phyloP scores from a whole-genome alignment of 2,113 vertebrate species.

The Struthidea cinerea region DNA sequence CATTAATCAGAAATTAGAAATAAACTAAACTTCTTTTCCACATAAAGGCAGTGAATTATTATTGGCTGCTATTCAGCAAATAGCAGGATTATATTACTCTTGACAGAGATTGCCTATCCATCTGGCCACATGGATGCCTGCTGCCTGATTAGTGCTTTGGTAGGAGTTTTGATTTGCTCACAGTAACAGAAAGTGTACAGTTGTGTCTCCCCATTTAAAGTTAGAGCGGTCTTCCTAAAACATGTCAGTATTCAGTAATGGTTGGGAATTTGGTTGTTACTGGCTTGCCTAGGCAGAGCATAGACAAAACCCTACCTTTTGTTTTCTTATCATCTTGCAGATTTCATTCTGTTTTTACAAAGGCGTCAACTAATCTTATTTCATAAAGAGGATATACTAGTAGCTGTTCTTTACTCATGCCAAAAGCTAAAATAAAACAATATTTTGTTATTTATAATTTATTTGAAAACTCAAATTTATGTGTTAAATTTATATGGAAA shows the following conservation, averaged over 20 bases:
- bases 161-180: not conserved
- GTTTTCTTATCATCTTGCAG: not conserved
- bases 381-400: not conserved
- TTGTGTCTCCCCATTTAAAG: not conserved
- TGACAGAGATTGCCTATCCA: constrained; percentile 35
- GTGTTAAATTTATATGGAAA: not conserved
- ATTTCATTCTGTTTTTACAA: not conserved
- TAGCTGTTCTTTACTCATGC: not conserved
- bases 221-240: not conserved
- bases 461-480: not conserved
- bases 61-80: constrained; percentile 56
- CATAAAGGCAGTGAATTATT: constrained; percentile 15
- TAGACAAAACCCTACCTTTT: not conserved
- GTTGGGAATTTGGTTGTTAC: not conserved
- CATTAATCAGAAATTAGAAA: constrained; percentile 48
- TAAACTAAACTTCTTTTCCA: constrained; percentile 1
- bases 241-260: not conserved
- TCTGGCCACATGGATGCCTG: constrained; percentile 12
- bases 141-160: not conserved
- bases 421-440: not conserved
- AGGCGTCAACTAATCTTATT: not conserved
- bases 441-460: not conserved
- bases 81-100: constrained; percentile 17
- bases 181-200: not conserved
- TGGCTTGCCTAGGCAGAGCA: not conserved